phyloP scores from a whole-genome alignment of 2,113 vertebrate species.

The Spheniscus mendiculus region DNA sequence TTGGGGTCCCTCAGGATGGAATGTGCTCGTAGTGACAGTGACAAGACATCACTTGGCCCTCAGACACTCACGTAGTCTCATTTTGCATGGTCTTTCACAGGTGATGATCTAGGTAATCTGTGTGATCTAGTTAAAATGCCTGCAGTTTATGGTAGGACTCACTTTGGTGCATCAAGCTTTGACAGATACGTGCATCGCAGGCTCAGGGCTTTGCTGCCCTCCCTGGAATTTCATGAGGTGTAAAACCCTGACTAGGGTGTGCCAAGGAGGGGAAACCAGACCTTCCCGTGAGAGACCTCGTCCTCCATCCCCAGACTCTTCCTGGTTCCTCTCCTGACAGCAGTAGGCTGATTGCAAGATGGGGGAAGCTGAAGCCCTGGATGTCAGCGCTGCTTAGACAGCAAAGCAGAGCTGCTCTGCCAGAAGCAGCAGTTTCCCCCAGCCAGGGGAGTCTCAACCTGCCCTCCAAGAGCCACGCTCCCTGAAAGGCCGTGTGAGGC shows the following conservation, averaged over 20 bases:
- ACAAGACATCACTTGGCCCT: conserved; percentile 16
- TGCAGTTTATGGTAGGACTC: background rate
- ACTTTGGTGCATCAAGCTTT: background rate
- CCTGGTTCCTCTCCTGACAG: background rate
- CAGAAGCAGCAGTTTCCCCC: too few relatives aligned
- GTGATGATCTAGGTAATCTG: background rate
- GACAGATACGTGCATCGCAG: background rate
- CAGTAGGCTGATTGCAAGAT: background rate
- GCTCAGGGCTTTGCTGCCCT: background rate
- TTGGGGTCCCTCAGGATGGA: conserved; percentile 57
- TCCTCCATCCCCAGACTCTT: background rate
- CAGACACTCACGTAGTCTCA: background rate
- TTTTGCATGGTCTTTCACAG: background rate
- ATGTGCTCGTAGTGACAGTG: background rate
- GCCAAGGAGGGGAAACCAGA: background rate
- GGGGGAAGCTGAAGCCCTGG: background rate
- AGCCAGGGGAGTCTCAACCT: too few relatives aligned
- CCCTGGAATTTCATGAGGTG: background rate
- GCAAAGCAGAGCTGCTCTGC: background rate
- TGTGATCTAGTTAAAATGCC: background rate
- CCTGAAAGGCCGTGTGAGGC: too few relatives aligned
- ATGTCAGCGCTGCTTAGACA: background rate
- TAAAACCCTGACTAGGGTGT: background rate
- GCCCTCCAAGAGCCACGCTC: too few relatives aligned
- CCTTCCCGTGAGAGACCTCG: background rate